Percentiles rank a stretch among this genome's conserved stretches.
phyloP scores from a whole-genome alignment of 2,113 vertebrate genomes.

The Azemiops feae region DNA sequence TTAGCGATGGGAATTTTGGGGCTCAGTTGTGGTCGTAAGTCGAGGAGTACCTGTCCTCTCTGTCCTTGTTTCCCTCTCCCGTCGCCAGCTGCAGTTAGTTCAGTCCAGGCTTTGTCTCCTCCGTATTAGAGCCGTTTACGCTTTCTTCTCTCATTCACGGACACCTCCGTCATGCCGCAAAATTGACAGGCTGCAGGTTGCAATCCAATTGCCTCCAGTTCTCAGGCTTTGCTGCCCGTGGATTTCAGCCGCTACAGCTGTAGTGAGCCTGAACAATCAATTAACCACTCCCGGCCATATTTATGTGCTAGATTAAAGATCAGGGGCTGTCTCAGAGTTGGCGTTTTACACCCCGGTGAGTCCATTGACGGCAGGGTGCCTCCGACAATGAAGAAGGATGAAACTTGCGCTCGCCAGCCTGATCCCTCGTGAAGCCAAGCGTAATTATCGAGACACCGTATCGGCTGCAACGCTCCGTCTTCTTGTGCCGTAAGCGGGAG shows the following conservation, averaged over 20 bases:
- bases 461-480: not conserved
- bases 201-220: conserved; percentile 20
- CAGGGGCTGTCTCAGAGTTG: not conserved
- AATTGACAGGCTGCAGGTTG: conserved; percentile 27
- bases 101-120: not conserved
- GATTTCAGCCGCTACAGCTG: not conserved
- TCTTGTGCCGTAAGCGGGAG: not conserved
- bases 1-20: not conserved
- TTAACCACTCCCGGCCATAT: conserved; percentile 3
- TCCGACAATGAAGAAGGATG: conserved; percentile 11
- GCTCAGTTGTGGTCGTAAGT: not conserved
- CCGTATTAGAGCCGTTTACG: conserved; percentile 1
- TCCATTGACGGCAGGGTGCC: not conserved
- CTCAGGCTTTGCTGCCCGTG: conserved; percentile 6
- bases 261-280: conserved; percentile 10
- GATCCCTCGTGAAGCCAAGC: not conserved
- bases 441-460: no score
- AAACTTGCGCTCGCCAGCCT: not conserved
- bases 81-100: not conserved
- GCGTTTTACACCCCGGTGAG: conserved; percentile 14
- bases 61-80: not conserved
- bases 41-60: not conserved
- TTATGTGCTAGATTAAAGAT: conserved; percentile 27
- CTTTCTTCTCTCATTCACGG: conserved; percentile 6
- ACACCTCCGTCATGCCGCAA: conserved; percentile 11